Base-by-base conservation (phyloP, 1,140 invertebrate genomes). In the Leucophenga varia region DNA sequence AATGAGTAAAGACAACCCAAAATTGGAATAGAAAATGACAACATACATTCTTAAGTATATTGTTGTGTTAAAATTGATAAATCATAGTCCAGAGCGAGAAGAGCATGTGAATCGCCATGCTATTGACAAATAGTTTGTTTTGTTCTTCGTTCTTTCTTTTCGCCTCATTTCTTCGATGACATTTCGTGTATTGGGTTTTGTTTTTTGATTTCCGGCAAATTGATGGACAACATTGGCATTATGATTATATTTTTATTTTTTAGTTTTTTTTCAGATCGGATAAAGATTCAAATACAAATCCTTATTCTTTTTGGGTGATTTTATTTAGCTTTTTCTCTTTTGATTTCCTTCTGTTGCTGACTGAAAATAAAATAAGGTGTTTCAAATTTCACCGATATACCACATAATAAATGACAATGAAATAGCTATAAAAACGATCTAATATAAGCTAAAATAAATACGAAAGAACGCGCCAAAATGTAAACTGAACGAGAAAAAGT, bases 391-490 rank as follows among this genome's bases (percentile, higher is more conserved):
- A 25, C 36, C 30, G 42, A 45, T 50, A 22, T 50, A 36, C 49
- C n/a, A 36, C 36, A 50, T 32, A 50, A 38, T 38, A 31, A 32
- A 46, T 54, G 41, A 54, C 25, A 49, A 55, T 47, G 46, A 61
- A 58, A 61, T 54, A 55, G 56, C 53, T 57, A 58, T 64, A 43
- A 58, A 55, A 58, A 51, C 36, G 41, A 43, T 56, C 37, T 53
- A 44, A 48, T 51, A 46, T 64, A 64, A 64, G 61, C 47, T 55
- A 58, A 61, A 58, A 40, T 34, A 49, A 17, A 37, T 56, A 57
- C 52, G 58, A 67, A 53, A 17, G 38, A n/a, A 64, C 49, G 59
- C 63, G 61, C 61, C 61, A 64, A 64, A 61, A 64, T 57, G 54
- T 51, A 65, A 64, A 49, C 46, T 54, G 47, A 25, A n/a, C 42